A percentile compares a stretch with the other conserved stretches of the same genome.
Evolutionary conservation across 2,797 vertebrate genomes (phyloP).

Genomic region (Chloroceryle amazona): DNA sequence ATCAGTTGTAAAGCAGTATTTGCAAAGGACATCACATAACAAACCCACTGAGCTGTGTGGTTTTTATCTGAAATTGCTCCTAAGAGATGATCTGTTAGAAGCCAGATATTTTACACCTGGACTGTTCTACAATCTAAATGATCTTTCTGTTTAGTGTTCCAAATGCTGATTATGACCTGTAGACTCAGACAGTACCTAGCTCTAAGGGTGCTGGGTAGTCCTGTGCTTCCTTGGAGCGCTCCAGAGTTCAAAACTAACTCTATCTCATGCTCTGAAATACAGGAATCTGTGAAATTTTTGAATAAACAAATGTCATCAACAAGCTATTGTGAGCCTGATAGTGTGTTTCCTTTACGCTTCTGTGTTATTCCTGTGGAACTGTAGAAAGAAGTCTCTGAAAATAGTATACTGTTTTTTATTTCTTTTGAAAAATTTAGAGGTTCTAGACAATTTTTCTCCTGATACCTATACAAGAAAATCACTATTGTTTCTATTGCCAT

Average conservation of each 20-base stretch:
- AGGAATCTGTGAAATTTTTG: not conserved
- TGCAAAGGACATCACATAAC: not conserved
- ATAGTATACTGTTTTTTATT: not conserved
- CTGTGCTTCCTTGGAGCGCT: not conserved
- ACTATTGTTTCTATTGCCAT: not conserved
- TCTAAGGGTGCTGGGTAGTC: rapidly evolving
- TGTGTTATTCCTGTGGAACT: not conserved
- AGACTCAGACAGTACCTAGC: not conserved
- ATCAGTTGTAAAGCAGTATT: not conserved
- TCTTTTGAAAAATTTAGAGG: not conserved
- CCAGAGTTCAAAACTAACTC: not conserved
- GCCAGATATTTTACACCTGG: not conserved
- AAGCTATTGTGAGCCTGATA: not conserved
- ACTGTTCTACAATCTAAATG: rapidly evolving
- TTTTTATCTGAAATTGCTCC: not conserved
- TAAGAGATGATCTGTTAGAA: not conserved
- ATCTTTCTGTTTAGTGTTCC: not conserved
- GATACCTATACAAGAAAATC: not conserved
- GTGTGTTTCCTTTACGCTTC: not conserved
- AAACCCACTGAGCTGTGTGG: not conserved
- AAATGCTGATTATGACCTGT: not conserved
- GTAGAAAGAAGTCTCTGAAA: not conserved
- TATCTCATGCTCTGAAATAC: not conserved
- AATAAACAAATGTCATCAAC: not conserved
- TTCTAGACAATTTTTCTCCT: rapidly evolving